These are phyloP conservation scores for Caerostris extrusa DNA, from an alignment of 1,140 invertebrate species.

Conservation along the genomic window DNA sequence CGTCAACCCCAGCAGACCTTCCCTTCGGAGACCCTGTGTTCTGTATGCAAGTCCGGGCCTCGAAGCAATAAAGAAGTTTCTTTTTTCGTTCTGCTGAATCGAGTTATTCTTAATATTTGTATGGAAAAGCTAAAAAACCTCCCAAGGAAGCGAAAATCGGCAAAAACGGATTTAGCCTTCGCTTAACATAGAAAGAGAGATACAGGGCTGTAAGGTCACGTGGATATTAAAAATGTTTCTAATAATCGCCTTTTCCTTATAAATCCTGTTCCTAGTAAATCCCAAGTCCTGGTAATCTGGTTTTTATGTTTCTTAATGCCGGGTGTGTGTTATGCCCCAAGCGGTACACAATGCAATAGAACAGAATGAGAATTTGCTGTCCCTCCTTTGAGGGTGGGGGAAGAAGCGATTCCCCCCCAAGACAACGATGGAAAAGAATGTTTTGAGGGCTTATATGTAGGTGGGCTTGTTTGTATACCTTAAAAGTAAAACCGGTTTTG, in stretches of 20 bases:
- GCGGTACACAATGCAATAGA: constrained; percentile 67
- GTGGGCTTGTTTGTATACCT: constrained; percentile 75
- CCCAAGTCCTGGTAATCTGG: constrained; percentile 73
- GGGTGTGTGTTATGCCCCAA: constrained; percentile 58
- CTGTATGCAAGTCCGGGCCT: constrained; percentile 13
- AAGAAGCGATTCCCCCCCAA: background rate
- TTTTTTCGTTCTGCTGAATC: constrained; percentile 23
- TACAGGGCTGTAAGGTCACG: constrained; percentile 66
- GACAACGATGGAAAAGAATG: constrained; percentile 60
- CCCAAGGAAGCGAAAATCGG: constrained; percentile 63
- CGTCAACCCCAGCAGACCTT: constrained; percentile 41
- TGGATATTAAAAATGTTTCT: constrained; percentile 77
- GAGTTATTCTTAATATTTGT: constrained; percentile 65
- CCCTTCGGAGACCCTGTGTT: constrained; percentile 46
- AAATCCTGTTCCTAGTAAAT: constrained; percentile 74
- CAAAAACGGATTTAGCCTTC: constrained; percentile 67
- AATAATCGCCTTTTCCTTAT: constrained; percentile 77
- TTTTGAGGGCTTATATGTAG: constrained; percentile 61
- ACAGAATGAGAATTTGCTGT: constrained; percentile 67
- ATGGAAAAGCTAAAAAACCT: constrained; percentile 73
- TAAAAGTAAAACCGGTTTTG: constrained; percentile 71
- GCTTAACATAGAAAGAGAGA: constrained; percentile 28
- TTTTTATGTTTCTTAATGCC: constrained; percentile 75
- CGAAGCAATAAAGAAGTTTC: constrained; percentile 59
- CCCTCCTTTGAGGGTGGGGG: background rate